A percentile compares a stretch with the other conserved stretches of the same genome.
phyloP scores from a whole-genome alignment of 2,797 vertebrate genomes.

The Anomalospiza imberbis region DNA sequence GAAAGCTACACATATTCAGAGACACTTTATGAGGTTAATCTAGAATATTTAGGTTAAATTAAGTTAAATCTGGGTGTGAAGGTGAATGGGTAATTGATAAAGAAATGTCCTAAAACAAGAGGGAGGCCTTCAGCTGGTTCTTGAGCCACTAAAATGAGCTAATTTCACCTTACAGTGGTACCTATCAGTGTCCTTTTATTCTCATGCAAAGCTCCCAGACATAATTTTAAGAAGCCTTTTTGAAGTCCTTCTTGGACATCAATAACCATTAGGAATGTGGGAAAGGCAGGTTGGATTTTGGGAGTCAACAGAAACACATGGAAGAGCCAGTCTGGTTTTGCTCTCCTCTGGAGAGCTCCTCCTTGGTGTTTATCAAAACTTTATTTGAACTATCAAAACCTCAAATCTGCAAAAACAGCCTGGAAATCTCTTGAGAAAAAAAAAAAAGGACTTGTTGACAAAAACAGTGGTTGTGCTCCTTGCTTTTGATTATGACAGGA shows the following conservation, averaged over 20 bases:
- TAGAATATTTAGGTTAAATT: neutral
- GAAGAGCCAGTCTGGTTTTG: neutral
- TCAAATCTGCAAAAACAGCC: neutral
- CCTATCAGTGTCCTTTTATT: neutral
- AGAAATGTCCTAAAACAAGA: neutral
- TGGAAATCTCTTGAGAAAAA: neutral
- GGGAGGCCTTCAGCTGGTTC: neutral
- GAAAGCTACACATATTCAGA: neutral
- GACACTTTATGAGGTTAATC: neutral
- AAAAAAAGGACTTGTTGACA: neutral
- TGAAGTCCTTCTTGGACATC: neutral
- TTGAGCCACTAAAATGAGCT: neutral
- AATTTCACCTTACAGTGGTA: neutral
- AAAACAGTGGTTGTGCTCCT: neutral
- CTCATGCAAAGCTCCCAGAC: neutral
- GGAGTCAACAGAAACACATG: neutral
- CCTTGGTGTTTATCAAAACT: neutral
- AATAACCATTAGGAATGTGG: fast-evolving
- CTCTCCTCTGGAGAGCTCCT: neutral
- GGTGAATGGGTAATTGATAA: neutral
- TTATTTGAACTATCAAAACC: neutral
- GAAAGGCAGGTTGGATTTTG: neutral
- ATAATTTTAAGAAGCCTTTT: neutral
- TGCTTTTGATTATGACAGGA: neutral
- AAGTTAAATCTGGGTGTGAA: neutral